Conservation (phyloP, 1,140 invertebrate genomes). For the Cherax quadricarinatus region DNA sequence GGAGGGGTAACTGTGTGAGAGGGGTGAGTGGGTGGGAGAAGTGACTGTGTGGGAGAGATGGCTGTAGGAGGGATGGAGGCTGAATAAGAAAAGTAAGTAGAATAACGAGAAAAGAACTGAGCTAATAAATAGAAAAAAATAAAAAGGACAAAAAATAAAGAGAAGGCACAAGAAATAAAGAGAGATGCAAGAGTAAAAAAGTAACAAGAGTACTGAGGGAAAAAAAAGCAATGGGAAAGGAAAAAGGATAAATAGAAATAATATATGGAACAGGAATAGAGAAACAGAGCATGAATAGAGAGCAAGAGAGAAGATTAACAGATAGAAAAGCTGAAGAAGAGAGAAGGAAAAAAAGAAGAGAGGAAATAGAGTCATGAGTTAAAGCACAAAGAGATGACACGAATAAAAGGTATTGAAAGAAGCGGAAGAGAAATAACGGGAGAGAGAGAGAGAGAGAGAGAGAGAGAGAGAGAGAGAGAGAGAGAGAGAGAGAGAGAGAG, state of each 20-base stretch:
- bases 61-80: too few relatives aligned
- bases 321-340: background rate
- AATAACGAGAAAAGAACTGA: too few relatives aligned
- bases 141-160: background rate
- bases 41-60: too few relatives aligned
- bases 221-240: background rate
- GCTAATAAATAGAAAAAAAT: too few relatives aligned
- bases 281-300: too few relatives aligned
- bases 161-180: background rate
- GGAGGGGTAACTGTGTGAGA: too few relatives aligned
- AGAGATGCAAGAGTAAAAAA: background rate
- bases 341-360: background rate
- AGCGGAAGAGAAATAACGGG: background rate
- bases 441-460: background rate
- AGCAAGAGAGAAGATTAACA: too few relatives aligned
- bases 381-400: background rate
- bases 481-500: conserved; percentile 21
- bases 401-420: background rate
- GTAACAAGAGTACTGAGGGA: background rate
- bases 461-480: background rate
- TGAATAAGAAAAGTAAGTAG: too few relatives aligned
- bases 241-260: background rate
- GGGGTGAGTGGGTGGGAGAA: too few relatives aligned
- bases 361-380: too few relatives aligned
- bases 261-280: too few relatives aligned